A percentile compares a stretch with the other conserved stretches of the same genome.
These are phyloP conservation scores for Unio pictorum DNA, from an alignment of 2,888 invertebrate genomes.

Conservation along the genomic window DNA sequence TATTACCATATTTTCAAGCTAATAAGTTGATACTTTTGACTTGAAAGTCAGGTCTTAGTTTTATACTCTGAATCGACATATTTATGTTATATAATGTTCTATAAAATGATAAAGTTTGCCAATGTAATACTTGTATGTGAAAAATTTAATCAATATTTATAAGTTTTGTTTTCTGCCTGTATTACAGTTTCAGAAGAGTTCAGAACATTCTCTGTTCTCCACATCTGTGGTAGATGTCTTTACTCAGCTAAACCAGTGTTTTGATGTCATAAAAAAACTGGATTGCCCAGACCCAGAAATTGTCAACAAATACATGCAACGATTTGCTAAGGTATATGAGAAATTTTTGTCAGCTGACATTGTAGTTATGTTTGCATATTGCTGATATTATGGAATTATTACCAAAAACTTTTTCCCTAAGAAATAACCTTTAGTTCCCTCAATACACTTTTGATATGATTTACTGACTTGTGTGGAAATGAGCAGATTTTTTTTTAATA, in stretches of 20 bases:
- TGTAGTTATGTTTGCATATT: neutral
- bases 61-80: too few relatives aligned
- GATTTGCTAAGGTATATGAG: slow-evolving; percentile 86
- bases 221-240: slow-evolving; percentile 99
- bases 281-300: slow-evolving; percentile 99
- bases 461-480: too few relatives aligned
- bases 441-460: neutral
- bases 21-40: too few relatives aligned
- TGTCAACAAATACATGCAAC: slow-evolving; percentile 98
- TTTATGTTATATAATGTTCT: too few relatives aligned
- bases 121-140: too few relatives aligned
- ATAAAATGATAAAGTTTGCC: too few relatives aligned
- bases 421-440: neutral
- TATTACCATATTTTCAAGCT: too few relatives aligned
- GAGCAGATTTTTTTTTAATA: too few relatives aligned
- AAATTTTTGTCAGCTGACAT: neutral
- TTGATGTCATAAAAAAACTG: slow-evolving; percentile 98
- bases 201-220: slow-evolving; percentile 98
- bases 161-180: too few relatives aligned
- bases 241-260: slow-evolving; percentile 98
- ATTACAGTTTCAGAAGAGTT: slow-evolving; percentile 97
- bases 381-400: neutral
- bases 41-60: too few relatives aligned
- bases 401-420: neutral
- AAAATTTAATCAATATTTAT: too few relatives aligned